Evolutionary conservation across 2,113 vertebrate genomes (phyloP).

Genomic region (Turdus rufiventris): DNA sequence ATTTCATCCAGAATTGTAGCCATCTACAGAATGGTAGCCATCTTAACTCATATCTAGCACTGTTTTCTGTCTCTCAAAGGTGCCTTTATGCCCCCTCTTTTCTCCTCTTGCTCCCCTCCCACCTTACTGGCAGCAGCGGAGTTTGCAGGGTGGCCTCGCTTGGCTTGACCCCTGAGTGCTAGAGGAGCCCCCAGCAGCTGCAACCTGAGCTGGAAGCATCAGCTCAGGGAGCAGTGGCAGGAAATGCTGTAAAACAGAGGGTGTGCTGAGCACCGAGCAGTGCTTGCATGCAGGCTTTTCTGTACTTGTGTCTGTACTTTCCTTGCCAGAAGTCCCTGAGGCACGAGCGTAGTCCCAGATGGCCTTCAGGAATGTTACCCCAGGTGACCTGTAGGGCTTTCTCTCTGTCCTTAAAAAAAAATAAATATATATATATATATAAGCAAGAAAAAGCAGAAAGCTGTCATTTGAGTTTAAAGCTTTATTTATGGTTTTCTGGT

Average conservation of each 20-base stretch:
- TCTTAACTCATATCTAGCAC: neutral
- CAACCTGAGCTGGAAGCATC: neutral
- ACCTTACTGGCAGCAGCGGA: neutral
- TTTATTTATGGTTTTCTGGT: neutral
- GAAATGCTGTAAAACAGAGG: neutral
- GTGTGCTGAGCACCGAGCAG: accelerated
- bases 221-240: neutral
- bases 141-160: neutral
- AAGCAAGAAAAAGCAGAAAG: neutral
- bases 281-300: neutral
- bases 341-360: neutral
- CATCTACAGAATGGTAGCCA: no score
- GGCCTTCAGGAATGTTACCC: neutral
- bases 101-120: neutral
- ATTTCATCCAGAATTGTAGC: neutral
- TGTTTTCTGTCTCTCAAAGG: neutral
- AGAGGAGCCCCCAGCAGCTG: neutral
- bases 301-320: neutral
- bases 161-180: neutral
- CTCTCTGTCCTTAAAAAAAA: neutral
- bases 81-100: neutral
- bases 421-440: no score
- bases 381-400: neutral
- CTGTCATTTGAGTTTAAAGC: neutral
- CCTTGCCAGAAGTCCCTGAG: neutral